Conservation (phyloP, 1,140 invertebrate species). For the Pteromalus puparum region DNA sequence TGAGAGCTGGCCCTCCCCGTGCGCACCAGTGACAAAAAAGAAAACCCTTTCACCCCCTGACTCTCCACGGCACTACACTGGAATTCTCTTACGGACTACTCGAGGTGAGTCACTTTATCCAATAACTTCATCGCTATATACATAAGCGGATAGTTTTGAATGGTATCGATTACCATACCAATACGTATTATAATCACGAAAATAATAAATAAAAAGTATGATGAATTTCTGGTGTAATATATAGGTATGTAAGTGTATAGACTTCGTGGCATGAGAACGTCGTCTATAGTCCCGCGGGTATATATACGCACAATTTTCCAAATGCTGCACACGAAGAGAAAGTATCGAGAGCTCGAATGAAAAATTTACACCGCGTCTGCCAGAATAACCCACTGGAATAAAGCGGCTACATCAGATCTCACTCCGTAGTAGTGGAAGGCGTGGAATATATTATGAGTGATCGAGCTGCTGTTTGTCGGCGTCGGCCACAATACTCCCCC, state of each 20-base stretch:
- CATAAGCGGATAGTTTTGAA: too few relatives aligned
- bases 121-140: too few relatives aligned
- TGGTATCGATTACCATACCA: too few relatives aligned
- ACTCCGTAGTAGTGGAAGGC: not conserved
- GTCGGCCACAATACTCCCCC: slow-evolving; percentile 39
- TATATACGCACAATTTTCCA: not conserved
- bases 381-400: not conserved
- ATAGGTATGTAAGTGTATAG: too few relatives aligned
- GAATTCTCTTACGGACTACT: not conserved
- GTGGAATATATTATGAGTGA: slow-evolving; percentile 34
- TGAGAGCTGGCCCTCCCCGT: not conserved
- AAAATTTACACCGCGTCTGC: slow-evolving; percentile 9
- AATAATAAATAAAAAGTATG: too few relatives aligned
- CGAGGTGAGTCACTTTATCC: not conserved
- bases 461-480: not conserved
- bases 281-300: not conserved
- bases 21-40: not conserved
- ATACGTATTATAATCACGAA: too few relatives aligned
- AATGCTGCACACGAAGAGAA: not conserved
- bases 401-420: not conserved
- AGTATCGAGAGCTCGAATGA: slow-evolving; percentile 7
- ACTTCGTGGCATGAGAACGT: not conserved
- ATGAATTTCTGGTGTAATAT: too few relatives aligned
- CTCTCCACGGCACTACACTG: too few relatives aligned
- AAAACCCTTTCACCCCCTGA: slow-evolving; percentile 7